phyloP scores from a whole-genome alignment of 2,888 invertebrate species.

The Chorisops tibialis region DNA sequence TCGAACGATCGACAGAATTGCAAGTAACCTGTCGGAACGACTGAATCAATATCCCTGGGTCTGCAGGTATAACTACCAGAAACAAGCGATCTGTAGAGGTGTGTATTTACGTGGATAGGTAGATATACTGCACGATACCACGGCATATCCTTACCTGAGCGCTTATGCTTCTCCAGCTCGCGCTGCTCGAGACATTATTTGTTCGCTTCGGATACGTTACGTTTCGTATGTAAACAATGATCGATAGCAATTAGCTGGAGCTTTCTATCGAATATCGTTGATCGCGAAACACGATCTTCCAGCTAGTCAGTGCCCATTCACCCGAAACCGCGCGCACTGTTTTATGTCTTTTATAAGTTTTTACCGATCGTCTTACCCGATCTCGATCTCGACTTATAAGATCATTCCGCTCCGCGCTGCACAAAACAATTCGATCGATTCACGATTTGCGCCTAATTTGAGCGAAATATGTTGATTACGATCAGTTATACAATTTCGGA shows the following conservation, averaged over 20 bases:
- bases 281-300: conserved; percentile 29
- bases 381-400: no score
- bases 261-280: conserved; percentile 21
- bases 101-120: no score
- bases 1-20: background rate
- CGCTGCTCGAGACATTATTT: no score
- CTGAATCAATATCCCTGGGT: conserved; percentile 8
- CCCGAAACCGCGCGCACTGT: conserved; percentile 3
- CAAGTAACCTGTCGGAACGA: conserved; percentile 4
- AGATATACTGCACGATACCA: no score
- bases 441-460: conserved; percentile 15
- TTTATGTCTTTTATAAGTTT: no score
- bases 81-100: background rate
- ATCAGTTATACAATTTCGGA: conserved; percentile 11
- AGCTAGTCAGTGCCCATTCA: conserved; percentile 14
- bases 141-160: no score
- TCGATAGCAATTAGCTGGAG: conserved; percentile 27
- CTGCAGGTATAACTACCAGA: no score
- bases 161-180: no score
- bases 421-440: conserved; percentile 16
- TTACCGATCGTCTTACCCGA: no score
- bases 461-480: conserved; percentile 6
- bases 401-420: no score
- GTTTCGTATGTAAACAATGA: conserved; percentile 25
- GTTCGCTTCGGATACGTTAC: no score